Conservation (phyloP, 2,797 vertebrate genomes). For the Propithecus perrieri region DNA sequence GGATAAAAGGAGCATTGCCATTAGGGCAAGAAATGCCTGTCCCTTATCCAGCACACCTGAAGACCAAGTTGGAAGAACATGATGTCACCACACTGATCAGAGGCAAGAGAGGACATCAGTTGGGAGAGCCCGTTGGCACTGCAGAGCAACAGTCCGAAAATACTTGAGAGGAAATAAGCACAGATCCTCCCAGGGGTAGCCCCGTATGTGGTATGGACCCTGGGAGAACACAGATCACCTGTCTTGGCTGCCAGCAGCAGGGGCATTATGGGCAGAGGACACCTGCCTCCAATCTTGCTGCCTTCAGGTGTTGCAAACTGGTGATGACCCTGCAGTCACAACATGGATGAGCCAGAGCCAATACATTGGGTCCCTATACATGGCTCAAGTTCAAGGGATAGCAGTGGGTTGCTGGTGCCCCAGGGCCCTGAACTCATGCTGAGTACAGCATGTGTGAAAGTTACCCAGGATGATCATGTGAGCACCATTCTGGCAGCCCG, state of each 20-base stretch:
- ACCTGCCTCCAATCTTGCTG: not conserved
- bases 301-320: not conserved
- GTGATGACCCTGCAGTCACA: not conserved
- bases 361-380: not conserved
- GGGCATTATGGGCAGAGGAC: not conserved
- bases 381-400: not conserved
- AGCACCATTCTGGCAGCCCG: not conserved
- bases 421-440: not conserved
- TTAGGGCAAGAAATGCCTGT: not conserved
- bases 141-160: not conserved
- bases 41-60: not conserved
- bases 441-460: not conserved
- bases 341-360: not conserved
- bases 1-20: not conserved
- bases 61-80: not conserved
- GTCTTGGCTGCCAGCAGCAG: too few species aligned
- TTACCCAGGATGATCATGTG: not conserved
- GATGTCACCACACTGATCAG: not conserved
- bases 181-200: too few species aligned
- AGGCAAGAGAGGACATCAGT: not conserved
- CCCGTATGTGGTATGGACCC: not conserved
- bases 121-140: not conserved
- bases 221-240: not conserved
- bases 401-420: not conserved
- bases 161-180: not conserved